Evolutionary conservation across 2,888 invertebrate species (phyloP).

Genomic region (Caradrina clavipalpis): DNA sequence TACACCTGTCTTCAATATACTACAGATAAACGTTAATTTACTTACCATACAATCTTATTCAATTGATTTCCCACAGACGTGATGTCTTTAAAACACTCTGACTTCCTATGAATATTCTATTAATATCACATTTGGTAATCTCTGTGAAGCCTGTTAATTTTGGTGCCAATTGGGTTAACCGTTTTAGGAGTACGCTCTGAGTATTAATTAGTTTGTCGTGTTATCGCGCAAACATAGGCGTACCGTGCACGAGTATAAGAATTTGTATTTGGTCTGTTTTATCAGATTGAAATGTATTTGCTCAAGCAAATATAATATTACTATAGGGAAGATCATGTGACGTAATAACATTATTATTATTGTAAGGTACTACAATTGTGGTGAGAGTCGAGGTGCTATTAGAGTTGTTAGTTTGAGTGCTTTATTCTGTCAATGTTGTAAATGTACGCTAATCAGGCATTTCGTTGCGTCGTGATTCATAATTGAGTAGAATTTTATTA

Average conservation of each 20-base stretch:
- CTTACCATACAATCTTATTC: constrained; percentile 22
- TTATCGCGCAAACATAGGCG: constrained; percentile 50
- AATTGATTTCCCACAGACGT: constrained; percentile 45
- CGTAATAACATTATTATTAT: constrained; percentile 12
- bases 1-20: constrained; percentile 5
- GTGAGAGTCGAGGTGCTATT: too few species aligned
- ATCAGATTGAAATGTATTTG: constrained; percentile 19
- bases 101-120: constrained; percentile 57
- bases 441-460: constrained; percentile 25
- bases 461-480: constrained; percentile 19
- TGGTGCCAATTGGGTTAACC: constrained; percentile 62
- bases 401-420: background rate
- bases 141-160: constrained; percentile 58
- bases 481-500: constrained; percentile 25
- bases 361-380: background rate
- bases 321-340: background rate
- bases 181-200: constrained; percentile 54
- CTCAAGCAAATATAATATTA: constrained; percentile 20
- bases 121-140: constrained; percentile 60
- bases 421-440: constrained; percentile 23
- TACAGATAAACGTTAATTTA: constrained; percentile 6
- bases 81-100: constrained; percentile 50
- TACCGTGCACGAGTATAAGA: constrained; percentile 30
- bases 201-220: constrained; percentile 59
- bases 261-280: constrained; percentile 27